Evolutionary conservation across 2,797 vertebrate species (phyloP).

Genomic region (Sebastes diaconus): DNA sequence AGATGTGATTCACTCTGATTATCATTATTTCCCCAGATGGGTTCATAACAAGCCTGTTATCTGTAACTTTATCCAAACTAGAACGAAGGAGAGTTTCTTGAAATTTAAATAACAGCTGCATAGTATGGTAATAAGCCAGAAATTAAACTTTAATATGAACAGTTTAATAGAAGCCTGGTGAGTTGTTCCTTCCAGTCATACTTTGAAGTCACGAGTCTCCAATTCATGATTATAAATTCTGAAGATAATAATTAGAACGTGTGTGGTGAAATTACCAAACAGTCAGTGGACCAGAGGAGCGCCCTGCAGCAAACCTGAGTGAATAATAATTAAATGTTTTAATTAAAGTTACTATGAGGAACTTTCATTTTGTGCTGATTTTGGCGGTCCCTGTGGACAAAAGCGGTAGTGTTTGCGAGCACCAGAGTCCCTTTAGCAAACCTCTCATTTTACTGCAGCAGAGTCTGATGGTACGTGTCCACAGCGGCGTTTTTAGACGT

Average conservation of each 20-base stretch:
- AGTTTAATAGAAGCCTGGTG: not conserved
- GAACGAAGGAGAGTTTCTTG: not conserved
- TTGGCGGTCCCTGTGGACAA: not conserved
- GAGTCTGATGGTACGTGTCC: too few species aligned
- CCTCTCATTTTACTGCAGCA: too few species aligned
- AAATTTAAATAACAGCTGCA: not conserved
- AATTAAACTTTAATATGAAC: not conserved
- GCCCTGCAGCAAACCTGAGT: not conserved
- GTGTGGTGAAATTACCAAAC: conserved; percentile 13
- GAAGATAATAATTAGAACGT: not conserved
- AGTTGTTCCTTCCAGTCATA: not conserved
- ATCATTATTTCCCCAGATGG: not conserved
- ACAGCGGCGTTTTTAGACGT: too few species aligned
- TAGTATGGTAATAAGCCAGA: not conserved
- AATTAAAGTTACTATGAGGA: not conserved
- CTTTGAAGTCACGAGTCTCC: not conserved
- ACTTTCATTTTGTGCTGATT: not conserved
- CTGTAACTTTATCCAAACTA: not conserved
- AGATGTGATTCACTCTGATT: not conserved
- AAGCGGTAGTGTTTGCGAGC: not conserved
- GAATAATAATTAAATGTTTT: not conserved
- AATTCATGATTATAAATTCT: conserved; percentile 1
- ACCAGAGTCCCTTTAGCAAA: too few species aligned
- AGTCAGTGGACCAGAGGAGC: not conserved
- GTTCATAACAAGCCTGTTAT: not conserved